Evolutionary conservation across 2,113 vertebrate genomes (phyloP).

Genomic region (Aramus guarauna): DNA sequence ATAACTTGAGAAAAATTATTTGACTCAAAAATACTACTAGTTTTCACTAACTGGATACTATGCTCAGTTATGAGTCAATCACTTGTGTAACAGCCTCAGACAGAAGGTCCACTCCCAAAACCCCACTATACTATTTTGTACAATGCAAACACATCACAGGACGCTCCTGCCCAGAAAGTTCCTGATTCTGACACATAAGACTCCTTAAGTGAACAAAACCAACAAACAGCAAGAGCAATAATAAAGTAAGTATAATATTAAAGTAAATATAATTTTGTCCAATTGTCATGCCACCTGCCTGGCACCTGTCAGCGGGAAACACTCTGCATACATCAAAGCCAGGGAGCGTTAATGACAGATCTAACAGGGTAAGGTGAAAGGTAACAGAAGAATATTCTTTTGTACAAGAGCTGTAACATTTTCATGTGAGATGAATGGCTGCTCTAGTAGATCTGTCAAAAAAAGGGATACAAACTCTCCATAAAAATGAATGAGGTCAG

Average conservation of each 20-base stretch:
- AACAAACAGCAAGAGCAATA: background rate
- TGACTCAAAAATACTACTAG: background rate
- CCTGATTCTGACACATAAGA: background rate
- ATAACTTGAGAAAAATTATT: background rate
- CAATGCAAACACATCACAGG: background rate
- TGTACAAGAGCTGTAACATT: background rate
- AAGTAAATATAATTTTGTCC: background rate
- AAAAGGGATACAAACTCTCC: background rate
- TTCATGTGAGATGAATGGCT: background rate
- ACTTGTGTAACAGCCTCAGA: fast-evolving
- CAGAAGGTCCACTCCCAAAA: background rate
- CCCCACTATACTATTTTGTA: background rate
- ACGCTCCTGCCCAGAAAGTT: background rate
- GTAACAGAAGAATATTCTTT: background rate
- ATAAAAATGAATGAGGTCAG: background rate
- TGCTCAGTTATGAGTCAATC: background rate
- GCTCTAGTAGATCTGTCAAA: background rate
- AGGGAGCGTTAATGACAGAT: background rate
- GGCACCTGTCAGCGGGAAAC: background rate
- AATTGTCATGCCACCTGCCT: background rate
- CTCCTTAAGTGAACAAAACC: background rate
- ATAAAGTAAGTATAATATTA: background rate
- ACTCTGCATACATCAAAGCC: background rate
- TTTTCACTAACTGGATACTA: background rate
- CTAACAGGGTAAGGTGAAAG: background rate